phyloP scores from a whole-genome alignment of 2,888 invertebrate genomes.

The Zaprionus obscuricornis region DNA sequence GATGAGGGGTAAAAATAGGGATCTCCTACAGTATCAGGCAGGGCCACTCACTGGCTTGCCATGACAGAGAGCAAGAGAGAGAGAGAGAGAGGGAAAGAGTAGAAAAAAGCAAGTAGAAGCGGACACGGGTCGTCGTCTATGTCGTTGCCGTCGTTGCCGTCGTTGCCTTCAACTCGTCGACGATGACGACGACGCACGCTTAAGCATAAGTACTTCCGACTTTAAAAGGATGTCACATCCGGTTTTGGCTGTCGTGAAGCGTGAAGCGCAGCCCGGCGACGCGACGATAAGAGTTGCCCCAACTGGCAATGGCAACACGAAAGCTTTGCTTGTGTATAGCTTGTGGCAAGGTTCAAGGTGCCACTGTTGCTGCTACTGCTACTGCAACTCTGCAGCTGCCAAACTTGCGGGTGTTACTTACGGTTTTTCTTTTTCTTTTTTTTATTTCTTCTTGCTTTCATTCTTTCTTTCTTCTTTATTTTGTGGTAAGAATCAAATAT shows the following conservation, averaged over 20 bases:
- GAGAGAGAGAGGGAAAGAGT: neutral
- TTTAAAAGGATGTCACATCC: constrained; percentile 84
- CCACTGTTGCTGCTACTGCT: neutral
- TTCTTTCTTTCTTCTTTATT: too few relatives aligned
- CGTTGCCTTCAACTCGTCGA: constrained; percentile 22
- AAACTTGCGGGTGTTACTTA: too few relatives aligned
- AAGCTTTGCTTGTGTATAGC: too few relatives aligned
- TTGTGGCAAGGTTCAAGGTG: too few relatives aligned
- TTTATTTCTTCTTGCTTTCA: too few relatives aligned
- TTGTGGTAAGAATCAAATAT: constrained; percentile 1
- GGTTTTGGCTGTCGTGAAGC: constrained; percentile 71
- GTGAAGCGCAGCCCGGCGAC: constrained; percentile 74
- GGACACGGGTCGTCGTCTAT: neutral
- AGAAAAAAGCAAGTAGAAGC: neutral
- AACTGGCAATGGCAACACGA: neutral
- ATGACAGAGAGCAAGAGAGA: neutral
- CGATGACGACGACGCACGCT: constrained; percentile 69
- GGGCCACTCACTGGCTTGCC: constrained; percentile 26
- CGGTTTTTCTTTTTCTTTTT: too few relatives aligned
- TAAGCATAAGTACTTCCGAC: constrained; percentile 83
- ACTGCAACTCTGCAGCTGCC: neutral
- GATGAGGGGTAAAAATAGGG: too few relatives aligned
- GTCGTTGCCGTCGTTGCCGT: constrained; percentile 21
- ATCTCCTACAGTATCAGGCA: constrained; percentile 22
- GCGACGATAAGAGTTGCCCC: constrained; percentile 65